These are phyloP conservation scores for Pithys albifrons DNA, from an alignment of 2,113 vertebrate genomes.

Conservation along the genomic window DNA sequence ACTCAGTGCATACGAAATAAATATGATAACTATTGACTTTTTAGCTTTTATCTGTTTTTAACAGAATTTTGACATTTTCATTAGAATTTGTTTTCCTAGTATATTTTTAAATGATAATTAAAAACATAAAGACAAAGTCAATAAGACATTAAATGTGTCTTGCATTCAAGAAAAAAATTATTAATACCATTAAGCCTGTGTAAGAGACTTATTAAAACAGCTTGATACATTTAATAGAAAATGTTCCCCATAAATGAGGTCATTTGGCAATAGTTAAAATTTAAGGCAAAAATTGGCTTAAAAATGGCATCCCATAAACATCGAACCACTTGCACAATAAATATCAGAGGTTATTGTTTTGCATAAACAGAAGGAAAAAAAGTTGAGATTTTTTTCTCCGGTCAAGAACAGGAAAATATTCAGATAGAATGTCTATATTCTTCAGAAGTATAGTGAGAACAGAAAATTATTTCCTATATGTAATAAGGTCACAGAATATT, in stretches of 20 bases:
- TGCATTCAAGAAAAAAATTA: background rate
- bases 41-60: background rate
- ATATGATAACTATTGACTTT: background rate
- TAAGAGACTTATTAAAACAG: slow-evolving; percentile 38
- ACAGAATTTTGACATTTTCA: background rate
- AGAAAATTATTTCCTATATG: background rate
- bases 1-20: background rate
- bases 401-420: background rate
- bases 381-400: background rate
- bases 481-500: slow-evolving; percentile 37
- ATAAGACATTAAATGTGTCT: background rate
- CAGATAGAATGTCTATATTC: slow-evolving; percentile 1
- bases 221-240: slow-evolving; percentile 32
- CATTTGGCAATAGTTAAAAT: slow-evolving; percentile 24
- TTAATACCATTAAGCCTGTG: background rate
- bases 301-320: slow-evolving; percentile 14
- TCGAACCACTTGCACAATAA: background rate
- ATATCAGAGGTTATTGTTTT: background rate
- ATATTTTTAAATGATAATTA: background rate
- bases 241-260: background rate
- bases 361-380: background rate
- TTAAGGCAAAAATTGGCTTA: background rate
- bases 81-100: background rate
- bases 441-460: background rate
- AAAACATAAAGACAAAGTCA: background rate